Conservation (phyloP, 2,888 invertebrate genomes). For the Lymantria dispar region DNA sequence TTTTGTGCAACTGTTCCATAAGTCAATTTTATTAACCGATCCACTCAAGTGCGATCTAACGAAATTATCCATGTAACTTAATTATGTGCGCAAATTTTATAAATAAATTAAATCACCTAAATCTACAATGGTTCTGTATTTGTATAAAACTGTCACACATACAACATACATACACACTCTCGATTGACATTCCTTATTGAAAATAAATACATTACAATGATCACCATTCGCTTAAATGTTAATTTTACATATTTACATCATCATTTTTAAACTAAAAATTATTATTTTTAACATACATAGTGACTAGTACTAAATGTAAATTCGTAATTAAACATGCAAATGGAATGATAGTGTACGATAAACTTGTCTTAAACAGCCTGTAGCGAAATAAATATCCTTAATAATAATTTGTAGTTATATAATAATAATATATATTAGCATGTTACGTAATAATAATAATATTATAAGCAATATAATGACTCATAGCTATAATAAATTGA, state of each 20-base stretch:
- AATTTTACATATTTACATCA: slow-evolving; percentile 41
- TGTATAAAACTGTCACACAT: slow-evolving; percentile 36
- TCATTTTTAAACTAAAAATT: slow-evolving; percentile 31
- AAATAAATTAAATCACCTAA: slow-evolving; percentile 17
- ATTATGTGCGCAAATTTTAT: slow-evolving; percentile 28
- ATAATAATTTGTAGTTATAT: slow-evolving; percentile 19
- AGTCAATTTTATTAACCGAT: slow-evolving; percentile 7
- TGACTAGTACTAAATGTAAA: slow-evolving; percentile 54
- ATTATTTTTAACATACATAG: slow-evolving; percentile 40
- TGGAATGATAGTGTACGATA: slow-evolving; percentile 37
- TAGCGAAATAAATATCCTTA: slow-evolving; percentile 48
- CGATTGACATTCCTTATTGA: slow-evolving; percentile 42
- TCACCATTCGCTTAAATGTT: slow-evolving; percentile 36
- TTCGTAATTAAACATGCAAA: slow-evolving; percentile 58
- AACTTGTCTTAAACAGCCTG: slow-evolving; percentile 36
- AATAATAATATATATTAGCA: slow-evolving; percentile 22
- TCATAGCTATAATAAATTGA: slow-evolving; percentile 64
- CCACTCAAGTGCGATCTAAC: slow-evolving; percentile 18
- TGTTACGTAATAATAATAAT: slow-evolving; percentile 49
- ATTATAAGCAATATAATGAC: slow-evolving; percentile 63
- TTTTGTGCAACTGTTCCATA: slow-evolving; percentile 6
- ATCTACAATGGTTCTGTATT: slow-evolving; percentile 40
- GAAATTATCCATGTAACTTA: slow-evolving; percentile 24
- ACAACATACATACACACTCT: slow-evolving; percentile 21
- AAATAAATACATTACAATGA: slow-evolving; percentile 42